Evolutionary conservation across 2,888 invertebrate genomes (phyloP).

Genomic region (Plebejus melissa): DNA sequence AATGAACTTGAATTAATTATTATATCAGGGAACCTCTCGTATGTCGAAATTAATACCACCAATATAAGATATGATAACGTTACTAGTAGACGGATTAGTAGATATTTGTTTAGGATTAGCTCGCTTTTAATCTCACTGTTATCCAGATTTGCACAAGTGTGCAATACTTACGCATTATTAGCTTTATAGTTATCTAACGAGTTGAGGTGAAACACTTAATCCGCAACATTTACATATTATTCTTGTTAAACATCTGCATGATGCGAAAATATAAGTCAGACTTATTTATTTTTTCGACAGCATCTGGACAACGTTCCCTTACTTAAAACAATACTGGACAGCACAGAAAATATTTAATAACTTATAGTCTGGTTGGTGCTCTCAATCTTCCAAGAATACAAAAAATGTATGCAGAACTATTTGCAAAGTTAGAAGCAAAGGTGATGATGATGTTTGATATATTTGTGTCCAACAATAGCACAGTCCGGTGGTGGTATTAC

Average conservation of each 20-base stretch:
- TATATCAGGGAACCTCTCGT: background rate
- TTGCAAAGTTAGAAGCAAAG: background rate
- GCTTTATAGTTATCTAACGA: background rate
- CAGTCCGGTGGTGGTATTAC: conserved; percentile 28
- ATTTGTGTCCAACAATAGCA: conserved; percentile 13
- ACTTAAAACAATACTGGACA: background rate
- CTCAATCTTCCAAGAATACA: background rate
- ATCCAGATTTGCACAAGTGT: background rate
- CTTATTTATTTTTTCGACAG: background rate
- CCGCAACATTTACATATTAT: background rate
- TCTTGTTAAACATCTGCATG: background rate
- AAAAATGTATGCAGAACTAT: background rate
- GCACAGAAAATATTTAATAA: background rate
- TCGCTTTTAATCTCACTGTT: background rate
- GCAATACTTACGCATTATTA: background rate
- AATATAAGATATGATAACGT: conserved; percentile 14
- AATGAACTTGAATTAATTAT: background rate
- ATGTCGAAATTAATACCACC: background rate
- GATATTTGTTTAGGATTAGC: background rate
- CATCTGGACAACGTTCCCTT: background rate
- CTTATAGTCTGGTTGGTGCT: background rate
- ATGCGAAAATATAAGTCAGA: background rate
- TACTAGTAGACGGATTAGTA: background rate
- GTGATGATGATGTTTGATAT: background rate
- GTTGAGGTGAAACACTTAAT: background rate